Evolutionary conservation across 2,888 invertebrate species (phyloP), one percentile per base, ranked within the genome.

Genomic region (Gortyna flavago): DNA sequence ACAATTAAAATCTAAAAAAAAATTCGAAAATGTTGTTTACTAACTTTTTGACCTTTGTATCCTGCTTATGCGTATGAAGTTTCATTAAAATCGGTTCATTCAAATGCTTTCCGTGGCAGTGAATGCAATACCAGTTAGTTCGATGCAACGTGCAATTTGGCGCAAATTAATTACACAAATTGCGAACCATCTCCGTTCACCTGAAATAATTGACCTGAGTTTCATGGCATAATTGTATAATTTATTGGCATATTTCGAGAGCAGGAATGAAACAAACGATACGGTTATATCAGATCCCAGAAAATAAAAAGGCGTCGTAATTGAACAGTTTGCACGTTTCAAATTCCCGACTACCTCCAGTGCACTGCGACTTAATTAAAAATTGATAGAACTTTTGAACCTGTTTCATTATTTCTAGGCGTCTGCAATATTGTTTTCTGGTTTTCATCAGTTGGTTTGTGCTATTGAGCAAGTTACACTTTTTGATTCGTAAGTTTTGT

Each of bases 341-440:
- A 54, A 54, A 51, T 54, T 61, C 18, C 9, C 16, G 9, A 32
- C 29, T 41, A 16, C 16, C 21, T 57, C 18, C 35, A 9, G 18
- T 48, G 32, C 67, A 32, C 29, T 59, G 48, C 21, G n/a, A n/a
- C n/a, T n/a, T 68, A 18, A 77, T 77, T 51, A n/a, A 48, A 77
- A 51, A 57, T 48, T 57, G 9, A 59, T 76, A 5, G 48, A 57
- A 61, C 2, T 35, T 5, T 41, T 77, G 25, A 32, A 25, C 2
- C 18, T 35, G 5, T 48, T 76, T 38, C 7, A 32, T 77, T 77
- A 51, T 21, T 44, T 38, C 57, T 2, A 18, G 13, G 32, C 16
- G 1, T 25, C 38, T 48, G 48, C 32, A 67, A 67, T 48, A 11
- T 18, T 48, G 18, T n/a, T 41, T 18, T 6, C 8, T 13, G 11